Conservation (phyloP, 2,113 vertebrate species). For the Arizona elegans region DNA sequence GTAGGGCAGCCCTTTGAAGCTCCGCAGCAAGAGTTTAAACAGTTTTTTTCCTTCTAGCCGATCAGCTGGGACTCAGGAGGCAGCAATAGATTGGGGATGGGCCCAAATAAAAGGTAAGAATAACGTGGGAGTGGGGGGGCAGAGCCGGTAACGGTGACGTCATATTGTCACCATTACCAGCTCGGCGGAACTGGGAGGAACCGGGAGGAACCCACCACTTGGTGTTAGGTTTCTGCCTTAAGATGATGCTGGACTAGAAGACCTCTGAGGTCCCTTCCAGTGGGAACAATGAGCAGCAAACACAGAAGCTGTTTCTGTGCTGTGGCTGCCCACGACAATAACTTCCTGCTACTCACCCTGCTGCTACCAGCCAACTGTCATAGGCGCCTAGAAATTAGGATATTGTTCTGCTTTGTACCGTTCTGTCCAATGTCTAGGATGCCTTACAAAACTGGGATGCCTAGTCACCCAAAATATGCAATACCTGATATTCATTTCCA, state of each 20-base stretch:
- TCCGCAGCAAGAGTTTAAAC: too few species aligned
- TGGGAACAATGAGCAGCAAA: neutral
- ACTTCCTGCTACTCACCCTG: neutral
- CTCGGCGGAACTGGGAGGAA: too few species aligned
- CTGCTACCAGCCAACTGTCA: neutral
- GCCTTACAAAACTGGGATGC: neutral
- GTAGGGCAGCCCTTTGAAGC: too few species aligned
- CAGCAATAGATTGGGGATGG: too few species aligned
- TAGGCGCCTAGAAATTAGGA: neutral
- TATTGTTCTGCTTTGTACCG: neutral
- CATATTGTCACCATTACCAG: too few species aligned
- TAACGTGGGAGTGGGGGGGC: too few species aligned
- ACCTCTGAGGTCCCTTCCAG: neutral
- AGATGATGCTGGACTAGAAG: neutral
- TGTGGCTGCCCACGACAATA: neutral
- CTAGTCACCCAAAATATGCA: neutral
- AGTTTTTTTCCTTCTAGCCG: too few species aligned
- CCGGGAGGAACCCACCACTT: too few species aligned
- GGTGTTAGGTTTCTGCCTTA: neutral
- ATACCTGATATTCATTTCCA: constrained; percentile 65
- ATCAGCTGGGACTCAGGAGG: too few species aligned
- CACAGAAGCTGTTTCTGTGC: neutral
- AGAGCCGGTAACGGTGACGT: too few species aligned
- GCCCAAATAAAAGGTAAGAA: too few species aligned
- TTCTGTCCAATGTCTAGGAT: neutral